These are phyloP conservation scores for Tromatobia lineatoria DNA, from an alignment of 2,888 invertebrate species.

Conservation along the genomic window DNA sequence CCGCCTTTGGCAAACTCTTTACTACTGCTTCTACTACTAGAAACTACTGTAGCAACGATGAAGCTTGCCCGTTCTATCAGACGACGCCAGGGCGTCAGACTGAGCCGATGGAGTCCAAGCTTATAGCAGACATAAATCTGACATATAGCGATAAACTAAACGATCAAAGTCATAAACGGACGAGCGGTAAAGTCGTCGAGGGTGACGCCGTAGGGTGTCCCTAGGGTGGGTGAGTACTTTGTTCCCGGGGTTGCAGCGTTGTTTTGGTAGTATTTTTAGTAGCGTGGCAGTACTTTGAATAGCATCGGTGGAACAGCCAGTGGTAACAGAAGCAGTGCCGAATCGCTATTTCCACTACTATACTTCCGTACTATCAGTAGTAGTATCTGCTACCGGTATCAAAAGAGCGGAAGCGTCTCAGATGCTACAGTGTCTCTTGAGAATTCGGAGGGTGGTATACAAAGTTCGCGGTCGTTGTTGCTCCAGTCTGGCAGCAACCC, in stretches of 20 bases:
- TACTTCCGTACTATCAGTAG: background rate
- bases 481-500: constrained; percentile 30
- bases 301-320: constrained; percentile 4
- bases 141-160: constrained; percentile 76
- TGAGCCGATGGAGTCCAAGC: constrained; percentile 69
- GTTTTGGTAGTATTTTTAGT: background rate
- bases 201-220: background rate
- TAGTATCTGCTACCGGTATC: background rate
- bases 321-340: background rate
- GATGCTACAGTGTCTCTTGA: background rate
- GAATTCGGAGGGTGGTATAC: constrained; percentile 1
- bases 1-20: background rate
- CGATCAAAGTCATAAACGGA: constrained; percentile 75
- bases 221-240: background rate
- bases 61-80: constrained; percentile 4
- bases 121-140: constrained; percentile 74
- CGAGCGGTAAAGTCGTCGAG: constrained; percentile 12
- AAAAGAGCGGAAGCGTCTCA: background rate
- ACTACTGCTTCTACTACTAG: background rate
- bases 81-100: constrained; percentile 11
- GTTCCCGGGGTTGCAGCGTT: background rate
- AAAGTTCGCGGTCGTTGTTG: constrained; percentile 30
- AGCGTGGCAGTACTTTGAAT: background rate
- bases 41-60: background rate
- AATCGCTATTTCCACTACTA: background rate